A percentile compares a stretch with the other conserved stretches of the same genome.
These are phyloP conservation scores for Syrrhaptes paradoxus DNA, from an alignment of 2,113 vertebrate species.

Conservation along the genomic window DNA sequence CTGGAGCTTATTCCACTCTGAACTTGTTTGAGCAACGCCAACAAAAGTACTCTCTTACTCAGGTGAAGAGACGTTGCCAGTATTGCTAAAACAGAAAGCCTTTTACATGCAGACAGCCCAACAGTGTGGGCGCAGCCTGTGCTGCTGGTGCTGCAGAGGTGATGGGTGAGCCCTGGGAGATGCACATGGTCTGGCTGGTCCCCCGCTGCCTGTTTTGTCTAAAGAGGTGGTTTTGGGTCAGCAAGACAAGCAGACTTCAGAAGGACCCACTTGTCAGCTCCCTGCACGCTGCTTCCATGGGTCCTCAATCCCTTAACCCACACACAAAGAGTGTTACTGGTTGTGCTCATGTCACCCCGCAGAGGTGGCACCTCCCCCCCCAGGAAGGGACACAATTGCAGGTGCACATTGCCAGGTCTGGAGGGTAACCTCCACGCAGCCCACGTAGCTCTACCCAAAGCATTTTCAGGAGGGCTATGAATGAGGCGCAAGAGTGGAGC, in stretches of 20 bases:
- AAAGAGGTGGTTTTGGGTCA: not conserved
- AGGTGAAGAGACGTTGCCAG: not conserved
- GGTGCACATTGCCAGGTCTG: not conserved
- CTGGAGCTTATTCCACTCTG: not conserved
- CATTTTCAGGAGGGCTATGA: not conserved
- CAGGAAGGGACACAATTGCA: accelerated
- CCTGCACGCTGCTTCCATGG: not conserved
- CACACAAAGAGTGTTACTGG: accelerated
- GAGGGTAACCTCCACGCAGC: not conserved
- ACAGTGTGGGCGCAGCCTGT: accelerated
- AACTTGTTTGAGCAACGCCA: not conserved
- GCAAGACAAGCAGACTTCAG: not conserved
- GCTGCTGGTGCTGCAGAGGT: not conserved
- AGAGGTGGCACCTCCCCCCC: not conserved
- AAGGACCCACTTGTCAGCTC: not conserved
- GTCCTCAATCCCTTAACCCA: accelerated
- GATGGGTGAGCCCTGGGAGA: not conserved
- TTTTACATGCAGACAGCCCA: not conserved
- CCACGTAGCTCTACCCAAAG: not conserved
- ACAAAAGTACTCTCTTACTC: not conserved
- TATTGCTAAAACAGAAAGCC: not conserved
- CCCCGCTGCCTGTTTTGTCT: not conserved
- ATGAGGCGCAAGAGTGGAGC: too few relatives aligned
- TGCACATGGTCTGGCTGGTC: accelerated
- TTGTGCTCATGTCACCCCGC: not conserved